Evolutionary conservation across 2,113 vertebrate genomes (phyloP).

Genomic region (Coturnix japonica): DNA sequence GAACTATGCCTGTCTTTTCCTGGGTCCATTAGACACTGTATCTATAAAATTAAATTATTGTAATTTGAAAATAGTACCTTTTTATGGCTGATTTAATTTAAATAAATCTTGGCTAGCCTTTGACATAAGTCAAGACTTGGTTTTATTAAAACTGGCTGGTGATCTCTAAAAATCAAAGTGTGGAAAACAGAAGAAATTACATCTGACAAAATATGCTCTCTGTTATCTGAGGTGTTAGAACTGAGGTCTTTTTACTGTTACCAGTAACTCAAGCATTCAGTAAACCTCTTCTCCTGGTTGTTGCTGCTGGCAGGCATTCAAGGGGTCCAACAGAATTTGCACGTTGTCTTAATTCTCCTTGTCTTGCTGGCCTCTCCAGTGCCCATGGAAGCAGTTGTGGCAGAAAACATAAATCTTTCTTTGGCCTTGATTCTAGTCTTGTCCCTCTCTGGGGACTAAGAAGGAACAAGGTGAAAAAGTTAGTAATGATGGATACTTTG

Average conservation of each 20-base stretch:
- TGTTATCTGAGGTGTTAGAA: neutral
- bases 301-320: neutral
- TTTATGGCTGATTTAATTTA: conserved; percentile 2
- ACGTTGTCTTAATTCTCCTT: neutral
- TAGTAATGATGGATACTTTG: neutral
- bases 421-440: neutral
- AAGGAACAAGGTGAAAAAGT: neutral
- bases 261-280: neutral
- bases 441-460: neutral
- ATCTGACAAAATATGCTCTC: neutral
- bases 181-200: neutral
- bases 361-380: neutral
- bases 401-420: neutral
- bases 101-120: neutral
- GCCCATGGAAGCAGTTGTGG: neutral
- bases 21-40: neutral
- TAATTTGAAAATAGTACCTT: conserved; percentile 27
- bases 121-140: neutral
- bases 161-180: neutral
- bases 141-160: neutral
- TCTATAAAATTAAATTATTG: conserved; percentile 38
- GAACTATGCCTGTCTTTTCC: conserved; percentile 22
- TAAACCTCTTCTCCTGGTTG: neutral
- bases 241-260: neutral
- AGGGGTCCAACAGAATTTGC: neutral